A percentile compares a stretch with the other conserved stretches of the same genome.
These are phyloP conservation scores for Clinocottus analis DNA, from an alignment of 2,113 vertebrate species.

Conservation along the genomic window DNA sequence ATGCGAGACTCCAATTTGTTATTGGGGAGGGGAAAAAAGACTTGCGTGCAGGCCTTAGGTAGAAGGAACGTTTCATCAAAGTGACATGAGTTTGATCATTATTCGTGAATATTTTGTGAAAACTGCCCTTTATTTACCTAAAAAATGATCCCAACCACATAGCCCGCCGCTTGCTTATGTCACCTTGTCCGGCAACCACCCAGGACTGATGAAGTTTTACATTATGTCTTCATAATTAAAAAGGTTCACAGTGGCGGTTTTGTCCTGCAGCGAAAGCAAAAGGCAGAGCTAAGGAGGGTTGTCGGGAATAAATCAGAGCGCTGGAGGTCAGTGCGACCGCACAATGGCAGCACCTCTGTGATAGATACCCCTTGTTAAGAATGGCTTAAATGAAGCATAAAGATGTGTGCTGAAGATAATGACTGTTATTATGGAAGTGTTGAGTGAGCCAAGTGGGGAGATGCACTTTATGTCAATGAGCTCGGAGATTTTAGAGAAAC, in stretches of 20 bases:
- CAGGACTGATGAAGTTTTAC: slow-evolving; percentile 79
- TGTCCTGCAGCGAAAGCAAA: slow-evolving; percentile 56
- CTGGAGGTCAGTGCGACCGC: slow-evolving; percentile 67
- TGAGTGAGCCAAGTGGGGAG: slow-evolving; percentile 58
- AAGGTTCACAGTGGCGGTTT: slow-evolving; percentile 75
- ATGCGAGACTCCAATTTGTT: slow-evolving; percentile 43
- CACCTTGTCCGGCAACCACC: slow-evolving; percentile 64
- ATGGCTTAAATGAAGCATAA: slow-evolving; percentile 82
- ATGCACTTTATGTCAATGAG: slow-evolving; percentile 69
- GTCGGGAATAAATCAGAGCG: slow-evolving; percentile 78
- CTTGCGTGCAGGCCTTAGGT: not conserved
- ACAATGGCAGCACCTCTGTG: slow-evolving; percentile 58
- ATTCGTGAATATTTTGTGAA: slow-evolving; percentile 11
- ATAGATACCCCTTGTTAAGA: slow-evolving; percentile 78
- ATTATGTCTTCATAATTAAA: slow-evolving; percentile 83
- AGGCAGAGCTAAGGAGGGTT: slow-evolving; percentile 53
- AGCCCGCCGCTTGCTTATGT: slow-evolving; percentile 37
- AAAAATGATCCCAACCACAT: slow-evolving; percentile 32
- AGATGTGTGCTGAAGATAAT: slow-evolving; percentile 81
- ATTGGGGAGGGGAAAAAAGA: slow-evolving; percentile 18
- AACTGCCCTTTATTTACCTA: slow-evolving; percentile 63
- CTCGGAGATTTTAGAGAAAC: slow-evolving; percentile 40
- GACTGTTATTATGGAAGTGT: slow-evolving; percentile 77
- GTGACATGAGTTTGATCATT: slow-evolving; percentile 30
- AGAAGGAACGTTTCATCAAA: slow-evolving; percentile 52